Evolutionary conservation across 2,888 invertebrate genomes (phyloP), one percentile per base, ranked within the genome.

Genomic region (Meiosimyza decipiens): DNA sequence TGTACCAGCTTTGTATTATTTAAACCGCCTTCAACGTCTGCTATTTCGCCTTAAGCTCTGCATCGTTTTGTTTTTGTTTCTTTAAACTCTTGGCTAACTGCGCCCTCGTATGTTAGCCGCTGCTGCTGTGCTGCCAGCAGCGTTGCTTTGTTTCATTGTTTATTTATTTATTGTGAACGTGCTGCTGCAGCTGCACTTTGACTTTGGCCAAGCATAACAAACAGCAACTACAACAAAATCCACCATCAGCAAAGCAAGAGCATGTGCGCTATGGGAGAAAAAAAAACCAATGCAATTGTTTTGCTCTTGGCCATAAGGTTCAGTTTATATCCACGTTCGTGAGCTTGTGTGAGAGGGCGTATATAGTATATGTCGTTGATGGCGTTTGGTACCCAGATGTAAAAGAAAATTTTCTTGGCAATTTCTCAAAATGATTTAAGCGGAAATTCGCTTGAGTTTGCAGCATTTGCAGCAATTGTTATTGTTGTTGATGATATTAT

Each of bases 391-490:
- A 62, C 62, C 59, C 68, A 51, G 62, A 62, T 62, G 65, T 52
- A 59, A 60, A n/a, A 47, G 40, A 67, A 73, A 51, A 33, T 60
- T 51, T 71, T 74, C 74, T 71, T 74, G 74, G 72, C 72, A 72
- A 69, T 72, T 65, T 74, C 63, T 72, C 72, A 69, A 74, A 74
- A 70, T 74, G 70, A 72, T 74, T 74, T 74, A 70, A 72, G 57
- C 72, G 74, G 74, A 74, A 72, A 67, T 64, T 51, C 49, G 74
- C 66, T 70, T 66, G 65, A 70, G 59, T 70, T 72, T 57, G 69
- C 69, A 60, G n/a, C 60, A 18, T 70, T 72, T 57, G 59, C 69
- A 60, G n/a, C 60, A 18, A 52, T 54, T 62, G 57, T 22, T 59
- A 13, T 59, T 55, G 47, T 59, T 59, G 40, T 57, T 59, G 50